These are phyloP conservation scores for Scolanthus callimorphus DNA, from an alignment of 92 coral and sea anemone genomes.

Conservation along the genomic window DNA sequence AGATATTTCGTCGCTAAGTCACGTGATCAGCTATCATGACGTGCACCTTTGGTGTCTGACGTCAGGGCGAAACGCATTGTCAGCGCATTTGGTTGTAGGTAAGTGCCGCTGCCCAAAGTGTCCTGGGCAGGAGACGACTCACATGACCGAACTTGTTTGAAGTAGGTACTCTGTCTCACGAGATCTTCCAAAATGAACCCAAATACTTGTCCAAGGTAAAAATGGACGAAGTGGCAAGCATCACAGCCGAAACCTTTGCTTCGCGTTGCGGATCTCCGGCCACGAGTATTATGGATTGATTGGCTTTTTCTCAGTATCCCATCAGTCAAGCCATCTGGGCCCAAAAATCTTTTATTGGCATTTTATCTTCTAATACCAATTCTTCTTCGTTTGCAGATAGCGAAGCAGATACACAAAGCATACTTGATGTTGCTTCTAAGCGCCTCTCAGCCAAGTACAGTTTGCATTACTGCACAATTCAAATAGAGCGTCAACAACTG, in stretches of 20 bases:
- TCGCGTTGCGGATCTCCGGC: no score
- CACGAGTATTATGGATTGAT: no score
- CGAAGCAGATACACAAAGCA: conserved; percentile 35
- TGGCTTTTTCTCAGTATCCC: no score
- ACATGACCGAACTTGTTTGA: background rate
- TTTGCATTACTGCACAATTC: conserved; percentile 63
- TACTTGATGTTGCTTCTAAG: conserved; percentile 41
- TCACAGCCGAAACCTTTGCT: no score
- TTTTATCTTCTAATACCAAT: background rate
- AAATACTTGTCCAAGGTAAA: no score
- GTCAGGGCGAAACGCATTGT: conserved; percentile 58
- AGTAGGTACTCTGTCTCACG: background rate
- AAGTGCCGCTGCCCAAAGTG: conserved; percentile 1
- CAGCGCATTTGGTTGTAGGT: conserved; percentile 81
- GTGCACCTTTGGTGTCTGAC: conserved; percentile 77
- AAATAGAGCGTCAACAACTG: no score
- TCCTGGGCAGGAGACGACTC: background rate
- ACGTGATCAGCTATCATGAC: conserved; percentile 55
- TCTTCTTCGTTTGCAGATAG: conserved; percentile 16
- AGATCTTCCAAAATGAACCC: no score
- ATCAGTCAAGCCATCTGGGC: no score
- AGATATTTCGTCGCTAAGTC: conserved; percentile 37
- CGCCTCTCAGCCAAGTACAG: conserved; percentile 56
- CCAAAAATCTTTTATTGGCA: background rate
- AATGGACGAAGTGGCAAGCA: no score